Conservation (phyloP, 2,797 vertebrate species). For the Liasis olivaceus region DNA sequence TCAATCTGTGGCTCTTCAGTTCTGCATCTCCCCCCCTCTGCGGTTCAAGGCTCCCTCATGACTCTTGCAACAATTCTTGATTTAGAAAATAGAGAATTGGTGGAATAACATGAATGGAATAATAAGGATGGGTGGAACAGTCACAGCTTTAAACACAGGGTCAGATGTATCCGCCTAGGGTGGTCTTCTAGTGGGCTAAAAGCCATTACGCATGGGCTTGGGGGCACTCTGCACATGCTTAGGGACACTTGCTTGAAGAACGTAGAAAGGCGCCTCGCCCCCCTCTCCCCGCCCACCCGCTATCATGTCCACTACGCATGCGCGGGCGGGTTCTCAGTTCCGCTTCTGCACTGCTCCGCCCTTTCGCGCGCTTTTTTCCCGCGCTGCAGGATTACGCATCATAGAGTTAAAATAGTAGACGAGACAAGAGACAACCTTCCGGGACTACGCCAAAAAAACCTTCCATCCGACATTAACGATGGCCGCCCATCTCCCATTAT, state of each 20-base stretch:
- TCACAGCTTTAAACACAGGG: background rate
- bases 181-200: background rate
- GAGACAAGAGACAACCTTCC: accelerated
- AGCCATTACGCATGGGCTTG: too few species aligned
- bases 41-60: background rate
- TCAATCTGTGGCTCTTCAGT: background rate
- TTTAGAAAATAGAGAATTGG: background rate
- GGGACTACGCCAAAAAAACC: background rate
- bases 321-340: accelerated
- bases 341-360: background rate
- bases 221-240: background rate
- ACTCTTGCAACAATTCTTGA: background rate
- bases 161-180: background rate
- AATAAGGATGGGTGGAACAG: background rate
- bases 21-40: too few species aligned
- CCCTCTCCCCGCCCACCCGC: accelerated
- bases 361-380: background rate
- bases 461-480: too few species aligned
- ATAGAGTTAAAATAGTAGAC: background rate
- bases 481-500: background rate
- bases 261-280: background rate
- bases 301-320: background rate
- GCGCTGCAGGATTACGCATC: accelerated
- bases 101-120: background rate
- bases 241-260: background rate